phyloP scores from a whole-genome alignment of 2,888 invertebrate genomes.

The Pachliopta kotzebuea region DNA sequence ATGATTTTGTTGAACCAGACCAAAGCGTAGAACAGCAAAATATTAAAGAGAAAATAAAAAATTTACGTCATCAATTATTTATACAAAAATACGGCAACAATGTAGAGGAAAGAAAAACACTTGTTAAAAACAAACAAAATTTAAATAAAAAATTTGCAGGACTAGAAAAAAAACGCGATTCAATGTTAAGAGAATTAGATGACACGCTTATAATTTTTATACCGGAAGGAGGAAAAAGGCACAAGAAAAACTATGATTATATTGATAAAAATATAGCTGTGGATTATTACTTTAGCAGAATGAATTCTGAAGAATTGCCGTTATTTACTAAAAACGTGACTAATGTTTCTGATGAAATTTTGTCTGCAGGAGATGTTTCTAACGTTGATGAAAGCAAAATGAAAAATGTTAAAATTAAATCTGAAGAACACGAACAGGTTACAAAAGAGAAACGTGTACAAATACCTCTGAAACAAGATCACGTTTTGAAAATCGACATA shows the following conservation, averaged over 20 bases:
- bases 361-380: not conserved
- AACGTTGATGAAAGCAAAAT: not conserved
- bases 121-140: slow-evolving; percentile 7
- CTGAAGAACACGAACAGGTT: not conserved
- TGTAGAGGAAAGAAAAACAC: slow-evolving; percentile 5
- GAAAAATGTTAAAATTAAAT: not conserved
- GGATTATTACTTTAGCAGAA: slow-evolving; percentile 44
- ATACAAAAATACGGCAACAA: slow-evolving; percentile 35
- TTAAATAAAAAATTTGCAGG: slow-evolving; percentile 3
- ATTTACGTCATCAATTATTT: slow-evolving; percentile 42
- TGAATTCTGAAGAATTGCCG: slow-evolving; percentile 21
- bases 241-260: not conserved
- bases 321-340: not conserved
- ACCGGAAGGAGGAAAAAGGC: not conserved
- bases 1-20: slow-evolving; percentile 15
- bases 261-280: slow-evolving; percentile 33
- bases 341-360: not conserved
- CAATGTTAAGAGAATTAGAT: slow-evolving; percentile 12
- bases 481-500: slow-evolving; percentile 32
- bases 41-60: slow-evolving; percentile 41
- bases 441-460: slow-evolving; percentile 13
- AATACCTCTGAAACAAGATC: slow-evolving; percentile 7
- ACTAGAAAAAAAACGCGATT: slow-evolving; percentile 5
- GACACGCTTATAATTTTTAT: slow-evolving; percentile 13
- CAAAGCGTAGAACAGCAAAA: slow-evolving; percentile 28